These are phyloP conservation scores for Lucifuga dentata DNA, from an alignment of 2,113 vertebrate species.

Conservation along the genomic window DNA sequence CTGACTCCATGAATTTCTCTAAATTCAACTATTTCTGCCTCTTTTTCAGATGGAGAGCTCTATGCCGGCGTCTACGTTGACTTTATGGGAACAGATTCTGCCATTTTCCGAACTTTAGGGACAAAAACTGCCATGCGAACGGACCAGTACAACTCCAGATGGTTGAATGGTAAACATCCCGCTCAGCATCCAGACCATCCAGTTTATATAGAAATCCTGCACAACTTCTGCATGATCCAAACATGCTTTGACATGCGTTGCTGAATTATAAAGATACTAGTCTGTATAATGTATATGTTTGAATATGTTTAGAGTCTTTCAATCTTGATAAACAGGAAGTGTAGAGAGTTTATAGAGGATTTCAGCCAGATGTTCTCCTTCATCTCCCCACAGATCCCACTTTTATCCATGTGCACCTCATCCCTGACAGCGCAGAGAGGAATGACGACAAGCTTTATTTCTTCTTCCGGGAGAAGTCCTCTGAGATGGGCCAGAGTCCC, in stretches of 20 bases:
- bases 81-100: conserved; percentile 98
- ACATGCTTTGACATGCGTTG: background rate
- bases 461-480: conserved; percentile 97
- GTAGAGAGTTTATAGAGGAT: conserved; percentile 32
- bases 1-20: conserved; percentile 48
- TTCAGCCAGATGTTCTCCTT: conserved; percentile 46
- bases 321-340: conserved; percentile 45
- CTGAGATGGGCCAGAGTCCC: conserved; percentile 91
- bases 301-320: conserved; percentile 31
- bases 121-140: conserved; percentile 97
- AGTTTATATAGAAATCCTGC: conserved; percentile 1
- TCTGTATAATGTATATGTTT: background rate
- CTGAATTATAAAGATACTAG: conserved; percentile 7
- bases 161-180: conserved; percentile 91
- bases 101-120: conserved; percentile 97
- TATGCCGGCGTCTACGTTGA: conserved; percentile 98
- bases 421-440: conserved; percentile 95
- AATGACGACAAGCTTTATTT: conserved; percentile 99
- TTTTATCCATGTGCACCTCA: conserved; percentile 93
- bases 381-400: conserved; percentile 87
- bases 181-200: conserved; percentile 16
- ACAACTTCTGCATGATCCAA: conserved; percentile 4
- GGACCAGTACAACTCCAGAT: conserved; percentile 98
- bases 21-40: conserved; percentile 41
- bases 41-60: conserved; percentile 92